Evolutionary conservation across 2,888 invertebrate genomes (phyloP).

Genomic region (Artemia sp.): DNA sequence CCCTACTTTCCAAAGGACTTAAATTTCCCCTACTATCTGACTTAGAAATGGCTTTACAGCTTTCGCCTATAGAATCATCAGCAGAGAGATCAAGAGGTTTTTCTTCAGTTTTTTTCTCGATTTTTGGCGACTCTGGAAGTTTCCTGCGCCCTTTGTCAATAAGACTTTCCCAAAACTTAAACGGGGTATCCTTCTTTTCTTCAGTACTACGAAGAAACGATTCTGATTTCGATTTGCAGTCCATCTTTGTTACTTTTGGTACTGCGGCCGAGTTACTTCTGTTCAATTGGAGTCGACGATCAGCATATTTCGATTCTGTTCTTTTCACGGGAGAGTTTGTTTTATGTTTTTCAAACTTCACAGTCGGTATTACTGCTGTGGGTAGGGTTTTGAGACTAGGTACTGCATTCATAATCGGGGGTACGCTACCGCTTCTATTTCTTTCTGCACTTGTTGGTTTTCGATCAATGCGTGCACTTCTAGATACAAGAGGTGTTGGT

Average conservation of each 20-base stretch:
- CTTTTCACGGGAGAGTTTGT: background rate
- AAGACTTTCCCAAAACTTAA: background rate
- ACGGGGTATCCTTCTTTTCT: background rate
- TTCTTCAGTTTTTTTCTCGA: background rate
- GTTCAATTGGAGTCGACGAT: background rate
- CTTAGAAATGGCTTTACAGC: background rate
- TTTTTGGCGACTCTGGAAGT: slow-evolving; percentile 5
- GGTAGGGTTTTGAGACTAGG: background rate
- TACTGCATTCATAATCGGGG: background rate
- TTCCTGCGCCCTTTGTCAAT: background rate
- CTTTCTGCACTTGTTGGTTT: background rate
- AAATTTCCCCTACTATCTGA: background rate
- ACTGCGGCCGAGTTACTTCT: background rate
- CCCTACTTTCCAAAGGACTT: slow-evolving; percentile 10
- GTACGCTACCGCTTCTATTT: background rate
- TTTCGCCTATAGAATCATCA: background rate
- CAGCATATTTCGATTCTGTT: background rate
- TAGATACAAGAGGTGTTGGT: background rate
- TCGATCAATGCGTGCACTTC: background rate
- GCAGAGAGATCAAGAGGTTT: slow-evolving; percentile 2
- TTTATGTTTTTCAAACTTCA: background rate
- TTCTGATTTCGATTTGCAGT: background rate
- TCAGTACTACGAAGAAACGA: background rate
- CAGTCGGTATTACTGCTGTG: background rate
- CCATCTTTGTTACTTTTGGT: background rate